A percentile compares a stretch with the other conserved stretches of the same genome.
phyloP scores from a whole-genome alignment of 2,888 invertebrate species.

The Gymnocheta viridis region DNA sequence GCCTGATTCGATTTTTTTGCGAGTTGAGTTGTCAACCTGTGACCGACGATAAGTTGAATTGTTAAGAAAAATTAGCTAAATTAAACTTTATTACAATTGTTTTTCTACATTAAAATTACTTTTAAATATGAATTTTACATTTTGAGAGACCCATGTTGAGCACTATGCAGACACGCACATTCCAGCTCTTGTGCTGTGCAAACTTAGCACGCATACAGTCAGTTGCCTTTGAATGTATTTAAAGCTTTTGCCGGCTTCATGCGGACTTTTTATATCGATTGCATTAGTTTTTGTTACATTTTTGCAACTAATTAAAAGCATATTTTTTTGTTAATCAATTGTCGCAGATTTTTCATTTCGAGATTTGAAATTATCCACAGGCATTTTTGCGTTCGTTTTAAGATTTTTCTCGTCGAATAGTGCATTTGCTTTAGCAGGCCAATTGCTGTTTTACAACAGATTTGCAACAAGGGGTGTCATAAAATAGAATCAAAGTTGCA shows the following conservation, averaged over 20 bases:
- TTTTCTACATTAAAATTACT: not conserved
- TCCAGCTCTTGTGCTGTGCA: not conserved
- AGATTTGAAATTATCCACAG: slow-evolving; percentile 47
- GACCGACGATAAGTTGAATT: too few relatives aligned
- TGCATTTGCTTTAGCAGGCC: slow-evolving; percentile 24
- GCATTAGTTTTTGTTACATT: slow-evolving; percentile 3
- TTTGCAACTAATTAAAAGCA: slow-evolving; percentile 41
- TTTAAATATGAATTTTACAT: slow-evolving; percentile 13
- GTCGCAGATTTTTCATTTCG: slow-evolving; percentile 54
- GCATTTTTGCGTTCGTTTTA: slow-evolving; percentile 50
- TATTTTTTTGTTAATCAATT: slow-evolving; percentile 24
- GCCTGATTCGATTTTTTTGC: too few relatives aligned
- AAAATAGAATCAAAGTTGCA: slow-evolving; percentile 18
- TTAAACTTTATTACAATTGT: too few relatives aligned
- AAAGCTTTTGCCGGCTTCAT: slow-evolving; percentile 3
- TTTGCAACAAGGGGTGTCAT: slow-evolving; percentile 43
- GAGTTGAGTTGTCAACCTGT: too few relatives aligned
- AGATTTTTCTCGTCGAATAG: slow-evolving; percentile 10
- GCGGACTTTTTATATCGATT: too few relatives aligned
- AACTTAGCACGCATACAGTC: not conserved
- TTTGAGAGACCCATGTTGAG: not conserved
- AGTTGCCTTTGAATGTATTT: not conserved
- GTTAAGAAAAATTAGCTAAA: too few relatives aligned
- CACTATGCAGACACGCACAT: slow-evolving; percentile 1
- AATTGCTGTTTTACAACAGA: slow-evolving; percentile 37